Percentiles rank a stretch among this genome's conserved stretches.
phyloP scores from a whole-genome alignment of 2,888 invertebrate species.

The Hyalella azteca region DNA sequence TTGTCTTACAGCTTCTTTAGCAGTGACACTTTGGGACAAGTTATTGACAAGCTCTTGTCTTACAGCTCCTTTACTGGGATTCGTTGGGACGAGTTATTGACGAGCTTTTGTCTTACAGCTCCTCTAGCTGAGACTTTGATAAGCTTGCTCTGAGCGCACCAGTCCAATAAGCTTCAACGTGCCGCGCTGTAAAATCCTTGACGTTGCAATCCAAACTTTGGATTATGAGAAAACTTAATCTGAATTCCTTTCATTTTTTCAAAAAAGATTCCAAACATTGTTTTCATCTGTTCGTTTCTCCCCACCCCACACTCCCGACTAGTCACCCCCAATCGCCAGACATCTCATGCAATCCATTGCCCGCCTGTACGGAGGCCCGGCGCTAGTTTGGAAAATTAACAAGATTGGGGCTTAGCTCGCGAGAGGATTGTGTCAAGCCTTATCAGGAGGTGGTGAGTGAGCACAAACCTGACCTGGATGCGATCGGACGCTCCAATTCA shows the following conservation, averaged over 20 bases:
- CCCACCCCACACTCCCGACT: too few species aligned
- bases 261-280: not conserved
- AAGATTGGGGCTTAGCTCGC: not conserved
- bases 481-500: too few species aligned
- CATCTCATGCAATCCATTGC: not conserved
- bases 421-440: too few species aligned
- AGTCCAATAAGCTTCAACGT: conserved; percentile 1
- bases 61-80: too few species aligned
- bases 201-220: conserved; percentile 6
- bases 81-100: too few species aligned
- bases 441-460: too few species aligned
- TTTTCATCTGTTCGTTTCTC: conserved; percentile 1
- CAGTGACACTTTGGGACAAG: too few species aligned
- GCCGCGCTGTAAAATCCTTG: not conserved
- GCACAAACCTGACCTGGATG: too few species aligned
- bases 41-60: too few species aligned
- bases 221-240: conserved; percentile 16
- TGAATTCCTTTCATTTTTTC: conserved; percentile 12
- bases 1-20: too few species aligned
- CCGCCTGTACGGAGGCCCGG: too few species aligned
- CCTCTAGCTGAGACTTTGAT: not conserved
- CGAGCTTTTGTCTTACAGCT: too few species aligned
- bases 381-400: not conserved
- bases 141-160: not conserved
- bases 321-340: not conserved